phyloP scores from a whole-genome alignment of 2,888 invertebrate species.

The Lycaena phlaeas region DNA sequence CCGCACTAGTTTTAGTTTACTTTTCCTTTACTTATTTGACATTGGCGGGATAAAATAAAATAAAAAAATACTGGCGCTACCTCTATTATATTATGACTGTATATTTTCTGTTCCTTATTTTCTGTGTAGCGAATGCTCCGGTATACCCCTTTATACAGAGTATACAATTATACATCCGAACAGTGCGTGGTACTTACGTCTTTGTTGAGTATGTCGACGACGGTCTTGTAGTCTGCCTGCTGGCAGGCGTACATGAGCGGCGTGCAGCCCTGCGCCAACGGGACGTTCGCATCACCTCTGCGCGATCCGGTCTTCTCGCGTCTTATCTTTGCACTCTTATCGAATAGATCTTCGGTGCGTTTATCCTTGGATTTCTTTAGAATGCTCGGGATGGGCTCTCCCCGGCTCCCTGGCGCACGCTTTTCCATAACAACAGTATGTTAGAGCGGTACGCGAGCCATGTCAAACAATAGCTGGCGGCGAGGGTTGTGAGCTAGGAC shows the following conservation, averaged over 20 bases:
- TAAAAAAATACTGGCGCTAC: too few relatives aligned
- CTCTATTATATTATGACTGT: too few relatives aligned
- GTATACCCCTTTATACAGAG: too few relatives aligned
- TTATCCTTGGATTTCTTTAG: conserved; percentile 56
- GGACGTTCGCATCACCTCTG: conserved; percentile 49
- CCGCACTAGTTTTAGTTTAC: too few relatives aligned
- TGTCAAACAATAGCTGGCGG: conserved; percentile 27
- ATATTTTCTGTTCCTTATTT: too few relatives aligned
- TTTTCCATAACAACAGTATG: conserved; percentile 59
- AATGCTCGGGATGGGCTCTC: conserved; percentile 63
- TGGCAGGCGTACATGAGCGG: conserved; percentile 94
- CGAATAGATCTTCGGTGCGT: conserved; percentile 51
- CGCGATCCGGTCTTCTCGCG: conserved; percentile 49
- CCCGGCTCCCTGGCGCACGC: conserved; percentile 50
- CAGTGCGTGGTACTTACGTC: conserved; percentile 76
- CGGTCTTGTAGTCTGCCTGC: conserved; percentile 85
- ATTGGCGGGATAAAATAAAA: too few relatives aligned
- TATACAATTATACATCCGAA: too few relatives aligned
- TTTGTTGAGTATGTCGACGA: conserved; percentile 81
- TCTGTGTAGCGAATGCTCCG: too few relatives aligned
- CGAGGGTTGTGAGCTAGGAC: conserved; percentile 28
- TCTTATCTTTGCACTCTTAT: conserved; percentile 61
- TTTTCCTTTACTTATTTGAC: too few relatives aligned
- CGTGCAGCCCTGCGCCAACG: conserved; percentile 81
- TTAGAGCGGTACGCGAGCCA: conserved; percentile 33